A percentile compares a stretch with the other conserved stretches of the same genome.
Evolutionary conservation across 2,113 vertebrate species (phyloP).

Genomic region (Athene cunicularia): DNA sequence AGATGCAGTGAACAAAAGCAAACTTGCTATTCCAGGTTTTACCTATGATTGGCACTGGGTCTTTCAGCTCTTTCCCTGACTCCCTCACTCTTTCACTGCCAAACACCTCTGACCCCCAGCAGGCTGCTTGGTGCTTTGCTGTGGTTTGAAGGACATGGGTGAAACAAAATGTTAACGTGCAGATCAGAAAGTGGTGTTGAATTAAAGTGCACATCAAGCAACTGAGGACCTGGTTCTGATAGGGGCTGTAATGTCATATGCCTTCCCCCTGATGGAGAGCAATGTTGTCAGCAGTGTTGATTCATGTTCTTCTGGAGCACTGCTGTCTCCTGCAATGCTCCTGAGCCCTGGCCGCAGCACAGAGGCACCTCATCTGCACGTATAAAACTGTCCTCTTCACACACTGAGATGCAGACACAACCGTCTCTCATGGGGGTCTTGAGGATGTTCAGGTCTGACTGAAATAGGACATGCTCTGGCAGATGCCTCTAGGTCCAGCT

Average conservation of each 20-base stretch:
- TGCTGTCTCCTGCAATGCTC: neutral
- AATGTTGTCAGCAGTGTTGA: neutral
- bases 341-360: neutral
- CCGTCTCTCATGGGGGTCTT: neutral
- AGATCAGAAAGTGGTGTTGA: neutral
- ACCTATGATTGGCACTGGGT: accelerated
- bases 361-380: accelerated
- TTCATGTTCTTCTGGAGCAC: neutral
- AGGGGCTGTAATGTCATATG: neutral
- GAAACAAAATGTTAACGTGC: neutral
- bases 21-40: accelerated
- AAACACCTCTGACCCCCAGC: too few relatives aligned
- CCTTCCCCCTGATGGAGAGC: neutral
- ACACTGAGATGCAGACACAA: accelerated
- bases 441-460: neutral
- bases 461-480: neutral
- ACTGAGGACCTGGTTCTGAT: too few relatives aligned
- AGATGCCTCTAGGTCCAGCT: neutral
- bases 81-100: neutral
- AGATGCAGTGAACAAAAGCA: neutral
- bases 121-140: neutral
- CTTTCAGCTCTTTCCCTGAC: neutral
- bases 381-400: neutral
- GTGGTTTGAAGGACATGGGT: neutral
- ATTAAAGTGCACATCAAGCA: neutral